Conservation (phyloP, 2,888 invertebrate genomes). For the Agrotis exclamationis region DNA sequence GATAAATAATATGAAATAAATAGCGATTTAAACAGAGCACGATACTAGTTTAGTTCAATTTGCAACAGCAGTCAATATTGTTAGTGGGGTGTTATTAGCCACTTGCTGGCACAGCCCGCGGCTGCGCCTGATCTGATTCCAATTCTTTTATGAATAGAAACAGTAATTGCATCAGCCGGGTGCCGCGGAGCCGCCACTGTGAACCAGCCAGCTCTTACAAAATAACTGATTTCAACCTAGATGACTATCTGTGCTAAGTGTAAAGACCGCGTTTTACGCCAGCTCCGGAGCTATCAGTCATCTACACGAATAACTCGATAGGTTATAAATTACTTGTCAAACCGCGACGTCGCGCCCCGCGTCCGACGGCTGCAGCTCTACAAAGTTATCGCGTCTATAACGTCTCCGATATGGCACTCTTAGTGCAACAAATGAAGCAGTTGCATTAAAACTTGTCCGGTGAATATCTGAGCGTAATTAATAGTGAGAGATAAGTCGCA, state of each 20-base stretch:
- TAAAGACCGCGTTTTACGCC: conserved; percentile 74
- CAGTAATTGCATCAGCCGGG: conserved; percentile 83
- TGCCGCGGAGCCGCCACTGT: conserved; percentile 68
- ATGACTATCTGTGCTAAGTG: conserved; percentile 81
- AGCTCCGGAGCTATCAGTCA: conserved; percentile 77
- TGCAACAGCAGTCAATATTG: conserved; percentile 86
- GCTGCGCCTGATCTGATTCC: conserved; percentile 84
- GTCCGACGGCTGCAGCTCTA: conserved; percentile 76
- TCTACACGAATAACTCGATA: conserved; percentile 69
- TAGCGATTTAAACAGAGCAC: conserved; percentile 83
- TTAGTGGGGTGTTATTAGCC: conserved; percentile 87
- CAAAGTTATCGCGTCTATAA: conserved; percentile 87
- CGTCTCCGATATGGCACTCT: conserved; percentile 88
- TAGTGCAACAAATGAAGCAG: conserved; percentile 89
- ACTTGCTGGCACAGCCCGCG: conserved; percentile 80
- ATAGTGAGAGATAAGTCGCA: conserved; percentile 88
- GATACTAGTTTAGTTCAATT: conserved; percentile 86
- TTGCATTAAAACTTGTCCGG: conserved; percentile 90
- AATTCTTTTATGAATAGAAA: conserved; percentile 88
- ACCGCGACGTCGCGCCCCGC: conserved; percentile 59
- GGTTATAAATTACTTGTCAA: conserved; percentile 68
- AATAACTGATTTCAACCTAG: conserved; percentile 82
- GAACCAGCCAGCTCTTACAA: conserved; percentile 78
- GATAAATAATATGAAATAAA: conserved; percentile 80
- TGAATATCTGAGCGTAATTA: conserved; percentile 89